These are phyloP conservation scores for Hafferia zeledoni DNA, from an alignment of 2,797 vertebrate species.

Conservation along the genomic window DNA sequence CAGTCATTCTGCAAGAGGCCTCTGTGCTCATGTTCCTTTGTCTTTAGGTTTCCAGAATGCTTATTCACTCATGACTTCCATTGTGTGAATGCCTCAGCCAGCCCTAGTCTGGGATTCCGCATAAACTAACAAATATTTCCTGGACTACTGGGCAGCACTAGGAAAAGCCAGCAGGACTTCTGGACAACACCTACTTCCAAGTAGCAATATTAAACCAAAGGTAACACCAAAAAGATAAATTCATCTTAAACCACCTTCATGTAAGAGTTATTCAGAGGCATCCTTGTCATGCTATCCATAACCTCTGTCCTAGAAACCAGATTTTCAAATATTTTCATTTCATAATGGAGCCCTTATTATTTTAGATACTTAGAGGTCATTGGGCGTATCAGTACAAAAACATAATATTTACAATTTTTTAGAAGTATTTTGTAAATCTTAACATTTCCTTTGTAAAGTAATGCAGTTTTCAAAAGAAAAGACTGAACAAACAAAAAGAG, in stretches of 20 bases:
- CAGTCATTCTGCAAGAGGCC: too few relatives aligned
- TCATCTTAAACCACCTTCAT: neutral
- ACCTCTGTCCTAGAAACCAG: neutral
- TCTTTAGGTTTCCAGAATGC: too few relatives aligned
- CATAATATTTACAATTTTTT: neutral
- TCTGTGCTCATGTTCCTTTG: too few relatives aligned
- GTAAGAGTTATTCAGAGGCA: neutral
- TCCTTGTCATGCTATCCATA: neutral
- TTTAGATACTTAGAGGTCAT: neutral
- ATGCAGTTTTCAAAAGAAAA: constrained; percentile 1
- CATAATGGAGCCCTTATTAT: neutral
- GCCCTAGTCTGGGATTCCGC: too few relatives aligned
- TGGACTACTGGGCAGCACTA: too few relatives aligned
- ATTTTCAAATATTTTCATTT: neutral
- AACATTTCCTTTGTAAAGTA: neutral
- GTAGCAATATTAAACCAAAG: neutral
- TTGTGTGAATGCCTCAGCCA: too few relatives aligned
- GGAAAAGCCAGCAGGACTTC: neutral
- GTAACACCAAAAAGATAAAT: neutral
- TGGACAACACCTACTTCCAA: neutral
- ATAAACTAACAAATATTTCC: too few relatives aligned
- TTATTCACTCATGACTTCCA: too few relatives aligned
- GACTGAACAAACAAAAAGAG: constrained; percentile 12
- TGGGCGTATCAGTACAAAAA: neutral
- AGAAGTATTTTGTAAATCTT: neutral